Conservation (phyloP, 2,797 vertebrate species). For the Otus scops region DNA sequence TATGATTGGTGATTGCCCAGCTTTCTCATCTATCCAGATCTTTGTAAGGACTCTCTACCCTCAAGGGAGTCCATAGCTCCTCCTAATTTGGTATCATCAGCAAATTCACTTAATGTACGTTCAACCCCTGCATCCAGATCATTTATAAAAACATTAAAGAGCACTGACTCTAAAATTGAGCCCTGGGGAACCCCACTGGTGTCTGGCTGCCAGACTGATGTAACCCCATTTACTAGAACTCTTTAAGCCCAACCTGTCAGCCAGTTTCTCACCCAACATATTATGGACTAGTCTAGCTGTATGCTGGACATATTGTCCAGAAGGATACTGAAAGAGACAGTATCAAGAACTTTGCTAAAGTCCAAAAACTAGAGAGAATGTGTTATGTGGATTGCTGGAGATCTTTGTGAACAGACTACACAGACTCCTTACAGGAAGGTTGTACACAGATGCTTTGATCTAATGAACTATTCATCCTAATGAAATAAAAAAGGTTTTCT, state of each 20-base stretch:
- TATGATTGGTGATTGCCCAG: background rate
- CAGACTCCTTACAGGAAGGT: background rate
- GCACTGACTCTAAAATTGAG: background rate
- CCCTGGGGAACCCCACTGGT: too few relatives aligned
- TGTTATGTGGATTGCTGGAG: background rate
- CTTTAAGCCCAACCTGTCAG: fast-evolving
- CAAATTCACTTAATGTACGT: background rate
- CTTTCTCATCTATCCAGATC: background rate
- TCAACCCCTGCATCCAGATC: background rate
- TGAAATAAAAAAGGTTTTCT: background rate
- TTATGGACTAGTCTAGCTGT: background rate
- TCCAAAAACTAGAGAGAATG: background rate
- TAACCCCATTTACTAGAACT: background rate
- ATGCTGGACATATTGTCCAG: background rate
- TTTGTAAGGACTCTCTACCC: background rate
- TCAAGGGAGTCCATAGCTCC: background rate
- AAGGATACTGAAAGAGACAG: background rate
- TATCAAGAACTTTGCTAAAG: background rate
- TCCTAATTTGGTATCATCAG: background rate
- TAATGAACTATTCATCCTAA: background rate
- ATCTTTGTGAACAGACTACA: background rate
- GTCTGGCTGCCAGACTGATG: background rate
- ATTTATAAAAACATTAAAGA: background rate
- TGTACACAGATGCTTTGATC: background rate
- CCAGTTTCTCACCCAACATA: background rate